These are phyloP conservation scores for Theonella swinhoei DNA, from an alignment of 37 sponge, comb jelly and placozoan species.

Conservation along the genomic window DNA sequence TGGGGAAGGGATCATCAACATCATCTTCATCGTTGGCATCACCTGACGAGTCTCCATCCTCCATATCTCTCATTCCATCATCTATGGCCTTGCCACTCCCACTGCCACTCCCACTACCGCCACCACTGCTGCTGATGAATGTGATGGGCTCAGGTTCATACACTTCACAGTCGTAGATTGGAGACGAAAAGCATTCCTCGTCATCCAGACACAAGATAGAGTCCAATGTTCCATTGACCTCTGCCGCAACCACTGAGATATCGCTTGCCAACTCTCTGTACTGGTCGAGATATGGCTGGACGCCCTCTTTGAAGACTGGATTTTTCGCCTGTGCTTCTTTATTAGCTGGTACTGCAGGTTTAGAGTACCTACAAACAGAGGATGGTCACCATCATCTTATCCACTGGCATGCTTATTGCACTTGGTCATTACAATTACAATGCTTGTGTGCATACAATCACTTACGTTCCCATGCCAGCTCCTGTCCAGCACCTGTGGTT, in stretches of 20 bases:
- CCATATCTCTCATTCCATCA: background rate
- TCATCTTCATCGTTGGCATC: too few species aligned
- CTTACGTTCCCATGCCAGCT: constrained; percentile 18
- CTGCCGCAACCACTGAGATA: background rate
- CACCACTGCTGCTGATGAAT: background rate
- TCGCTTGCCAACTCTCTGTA: background rate
- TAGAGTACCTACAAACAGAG: constrained; percentile 22
- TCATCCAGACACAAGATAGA: constrained; percentile 31
- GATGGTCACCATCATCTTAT: background rate
- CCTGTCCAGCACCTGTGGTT: constrained; percentile 56
- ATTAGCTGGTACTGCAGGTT: background rate
- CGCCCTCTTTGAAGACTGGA: constrained; percentile 7
- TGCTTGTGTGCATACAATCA: background rate
- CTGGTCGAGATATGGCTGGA: background rate
- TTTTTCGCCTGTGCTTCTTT: constrained; percentile 43
- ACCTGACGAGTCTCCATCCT: constrained; percentile 2
- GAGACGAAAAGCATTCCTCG: constrained; percentile 32
- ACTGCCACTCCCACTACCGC: constrained; percentile 20
- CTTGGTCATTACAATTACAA: background rate
- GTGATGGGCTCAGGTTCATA: background rate
- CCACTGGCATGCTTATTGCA: background rate
- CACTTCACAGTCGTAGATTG: background rate
- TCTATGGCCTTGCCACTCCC: background rate
- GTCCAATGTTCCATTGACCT: constrained; percentile 17
- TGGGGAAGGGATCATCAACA: too few species aligned